These are phyloP conservation scores for Lagodon rhomboides DNA, from an alignment of 2,797 vertebrate species.

Conservation along the genomic window DNA sequence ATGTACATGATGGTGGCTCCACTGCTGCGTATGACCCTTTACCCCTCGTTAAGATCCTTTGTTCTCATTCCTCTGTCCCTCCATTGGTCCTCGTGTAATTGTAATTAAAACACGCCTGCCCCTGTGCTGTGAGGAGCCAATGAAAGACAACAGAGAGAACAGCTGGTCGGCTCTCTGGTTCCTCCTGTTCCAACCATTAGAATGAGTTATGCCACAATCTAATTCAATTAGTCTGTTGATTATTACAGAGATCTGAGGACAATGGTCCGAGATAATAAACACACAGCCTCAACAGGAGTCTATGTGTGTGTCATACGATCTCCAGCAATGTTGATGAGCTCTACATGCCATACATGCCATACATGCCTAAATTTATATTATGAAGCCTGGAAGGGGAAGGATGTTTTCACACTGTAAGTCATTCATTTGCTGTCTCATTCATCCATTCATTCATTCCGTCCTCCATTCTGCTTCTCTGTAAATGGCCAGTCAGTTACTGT, in stretches of 20 bases:
- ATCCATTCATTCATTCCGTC: constrained; percentile 37
- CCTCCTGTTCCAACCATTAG: constrained; percentile 50
- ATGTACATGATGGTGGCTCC: constrained; percentile 15
- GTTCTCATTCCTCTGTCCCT: constrained; percentile 27
- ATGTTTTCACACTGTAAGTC: constrained; percentile 8
- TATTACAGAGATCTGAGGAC: constrained; percentile 58
- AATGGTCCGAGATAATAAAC: constrained; percentile 52
- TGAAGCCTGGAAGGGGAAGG: background rate
- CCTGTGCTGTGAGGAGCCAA: constrained; percentile 14
- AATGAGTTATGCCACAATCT: constrained; percentile 67
- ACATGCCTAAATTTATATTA: constrained; percentile 21
- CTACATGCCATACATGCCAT: constrained; percentile 11
- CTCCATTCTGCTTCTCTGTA: constrained; percentile 40
- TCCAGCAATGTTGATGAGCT: constrained; percentile 13
- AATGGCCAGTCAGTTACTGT: constrained; percentile 34
- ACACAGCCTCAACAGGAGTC: constrained; percentile 47
- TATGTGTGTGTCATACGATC: background rate
- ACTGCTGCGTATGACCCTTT: constrained; percentile 44
- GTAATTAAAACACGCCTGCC: constrained; percentile 63
- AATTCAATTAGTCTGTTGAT: constrained; percentile 70
- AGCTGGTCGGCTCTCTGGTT: constrained; percentile 62
- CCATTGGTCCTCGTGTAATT: constrained; percentile 39
- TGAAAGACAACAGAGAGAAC: constrained; percentile 48
- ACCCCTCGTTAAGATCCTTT: constrained; percentile 54
- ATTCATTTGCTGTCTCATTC: constrained; percentile 43